Evolutionary conservation across 2,888 invertebrate genomes (phyloP), one percentile per base, ranked within the genome.

Genomic region (Dolichomitus sp.): DNA sequence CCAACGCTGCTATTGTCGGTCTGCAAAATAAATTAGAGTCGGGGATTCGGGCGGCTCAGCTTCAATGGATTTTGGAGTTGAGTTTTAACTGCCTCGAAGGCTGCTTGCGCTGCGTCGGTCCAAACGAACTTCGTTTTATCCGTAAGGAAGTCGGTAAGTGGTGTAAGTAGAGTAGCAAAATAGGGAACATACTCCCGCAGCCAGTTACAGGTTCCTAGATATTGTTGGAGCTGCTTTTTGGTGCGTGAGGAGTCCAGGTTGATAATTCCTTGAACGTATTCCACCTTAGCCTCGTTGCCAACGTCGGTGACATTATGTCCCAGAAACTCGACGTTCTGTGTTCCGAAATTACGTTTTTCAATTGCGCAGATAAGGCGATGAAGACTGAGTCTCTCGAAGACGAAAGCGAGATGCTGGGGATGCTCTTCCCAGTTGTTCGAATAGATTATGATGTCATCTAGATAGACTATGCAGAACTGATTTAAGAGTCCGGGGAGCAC

Each of bases 391-490:
- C 54, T 2, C 11, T 54, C 54, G 27, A 54, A 12, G 1, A 54
- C 27, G 9, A 19, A 23, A 19, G 23, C 40, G 4, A 89, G 59
- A 48, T 88, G 87, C 2, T 30, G 1, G 0, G 87, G 76, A 63
- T 88, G 88, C 2, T 86, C 81, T 5, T 83, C 73, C 66, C 61
- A 80, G 9, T 30, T 69, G 0, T 68, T 37, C 1, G 85, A 84
- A 73, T 84, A 88, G 12, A 88, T 54, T n/a, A 90, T 87, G 7
- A 91, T 87, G 66, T 91, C 89, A 42, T 90, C 90, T 4, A 90
- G 72, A 68, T 90, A 91, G 0, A 86, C 88, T 1, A 86, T 19
- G 17, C 72, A 78, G 85, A 90, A 89, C 11, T 19, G 1, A 6
- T 14, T 23, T 4, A 23, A 3, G 5, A 23, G 23, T 4, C 54